phyloP scores from a whole-genome alignment of 2,797 vertebrate species.

The Helostoma temminkii region DNA sequence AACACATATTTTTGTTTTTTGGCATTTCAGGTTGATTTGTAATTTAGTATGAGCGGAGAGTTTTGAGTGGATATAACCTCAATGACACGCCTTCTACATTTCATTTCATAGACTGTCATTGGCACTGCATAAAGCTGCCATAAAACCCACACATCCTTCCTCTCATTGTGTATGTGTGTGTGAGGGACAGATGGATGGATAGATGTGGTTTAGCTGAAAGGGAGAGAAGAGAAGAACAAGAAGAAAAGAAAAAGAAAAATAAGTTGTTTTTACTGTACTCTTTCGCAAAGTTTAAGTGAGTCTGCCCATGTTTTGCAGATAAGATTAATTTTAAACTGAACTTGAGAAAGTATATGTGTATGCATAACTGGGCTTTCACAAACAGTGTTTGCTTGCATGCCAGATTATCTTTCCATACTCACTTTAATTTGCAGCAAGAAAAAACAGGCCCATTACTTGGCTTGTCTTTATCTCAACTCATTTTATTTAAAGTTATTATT shows the following conservation, averaged over 20 bases:
- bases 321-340: too few relatives aligned
- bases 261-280: not conserved
- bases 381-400: too few relatives aligned
- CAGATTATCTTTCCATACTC: too few relatives aligned
- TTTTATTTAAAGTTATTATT: too few relatives aligned
- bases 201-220: not conserved
- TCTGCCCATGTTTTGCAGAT: too few relatives aligned
- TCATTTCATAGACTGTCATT: constrained; percentile 41
- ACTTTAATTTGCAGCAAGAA: too few relatives aligned
- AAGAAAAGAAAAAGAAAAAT: not conserved
- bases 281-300: too few relatives aligned
- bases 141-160: constrained; percentile 34
- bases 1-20: not conserved
- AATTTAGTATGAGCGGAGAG: constrained; percentile 23
- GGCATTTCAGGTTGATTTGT: constrained; percentile 29
- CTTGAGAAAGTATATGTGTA: too few relatives aligned
- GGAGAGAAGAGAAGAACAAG: not conserved
- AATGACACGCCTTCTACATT: constrained; percentile 28
- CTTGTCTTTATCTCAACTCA: too few relatives aligned
- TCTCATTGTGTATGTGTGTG: not conserved
- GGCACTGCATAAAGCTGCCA: constrained; percentile 59
- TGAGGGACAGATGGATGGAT: not conserved
- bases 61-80: constrained; percentile 35
- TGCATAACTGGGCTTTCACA: too few relatives aligned
- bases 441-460: too few relatives aligned